phyloP scores from a whole-genome alignment of 2,888 invertebrate species.

The Ormyrus nitidulus region DNA sequence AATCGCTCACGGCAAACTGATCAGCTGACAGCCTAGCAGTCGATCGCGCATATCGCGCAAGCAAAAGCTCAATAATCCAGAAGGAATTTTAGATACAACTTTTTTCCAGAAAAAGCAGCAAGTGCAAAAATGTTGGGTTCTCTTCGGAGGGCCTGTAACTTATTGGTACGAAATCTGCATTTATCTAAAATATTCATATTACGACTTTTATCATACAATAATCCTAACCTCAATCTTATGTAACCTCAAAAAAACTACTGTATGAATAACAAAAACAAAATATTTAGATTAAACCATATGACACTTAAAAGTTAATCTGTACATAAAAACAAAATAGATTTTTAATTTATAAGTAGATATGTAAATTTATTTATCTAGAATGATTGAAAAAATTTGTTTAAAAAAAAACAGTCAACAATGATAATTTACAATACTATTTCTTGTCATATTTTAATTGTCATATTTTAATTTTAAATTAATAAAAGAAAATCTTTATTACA shows the following conservation, averaged over 20 bases:
- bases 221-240: constrained; percentile 60
- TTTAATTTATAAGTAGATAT: constrained; percentile 2
- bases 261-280: constrained; percentile 14
- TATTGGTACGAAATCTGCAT: constrained; percentile 59
- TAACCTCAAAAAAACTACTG: constrained; percentile 55
- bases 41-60: no score
- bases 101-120: neutral
- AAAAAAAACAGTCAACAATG: neutral
- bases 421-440: no score
- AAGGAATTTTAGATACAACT: neutral
- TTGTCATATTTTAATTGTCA: neutral
- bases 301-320: neutral
- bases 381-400: neutral
- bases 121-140: constrained; percentile 55
- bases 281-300: neutral
- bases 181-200: neutral
- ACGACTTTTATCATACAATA: neutral
- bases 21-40: constrained; percentile 2
- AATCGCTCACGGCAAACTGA: neutral
- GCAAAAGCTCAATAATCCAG: neutral
- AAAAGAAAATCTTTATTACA: neutral
- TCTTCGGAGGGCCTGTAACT: constrained; percentile 61
- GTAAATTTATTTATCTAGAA: neutral
- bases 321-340: no score
- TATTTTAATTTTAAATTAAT: neutral